These are phyloP conservation scores for Proisotoma minuta DNA, from an alignment of 2,888 invertebrate genomes.

Conservation along the genomic window DNA sequence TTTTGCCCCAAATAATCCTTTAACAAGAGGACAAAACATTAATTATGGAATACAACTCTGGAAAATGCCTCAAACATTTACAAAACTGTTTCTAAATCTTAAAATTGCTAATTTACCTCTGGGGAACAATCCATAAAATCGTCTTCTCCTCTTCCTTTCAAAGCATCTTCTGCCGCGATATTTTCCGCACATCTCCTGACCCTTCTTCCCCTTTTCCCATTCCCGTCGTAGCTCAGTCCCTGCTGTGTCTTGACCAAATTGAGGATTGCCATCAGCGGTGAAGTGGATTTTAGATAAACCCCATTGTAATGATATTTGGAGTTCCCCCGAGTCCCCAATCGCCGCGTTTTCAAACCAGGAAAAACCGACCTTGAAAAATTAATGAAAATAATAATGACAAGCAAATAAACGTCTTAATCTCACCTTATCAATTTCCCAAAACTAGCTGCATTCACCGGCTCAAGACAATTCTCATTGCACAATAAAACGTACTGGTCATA, in stretches of 20 bases:
- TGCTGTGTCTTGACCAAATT: constrained; percentile 27
- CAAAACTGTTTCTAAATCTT: background rate
- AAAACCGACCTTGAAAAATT: constrained; percentile 3
- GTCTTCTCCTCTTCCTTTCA: background rate
- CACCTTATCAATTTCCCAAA: constrained; percentile 12
- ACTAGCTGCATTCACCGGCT: constrained; percentile 10
- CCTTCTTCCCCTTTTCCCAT: constrained; percentile 22
- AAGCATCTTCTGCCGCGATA: too few species aligned
- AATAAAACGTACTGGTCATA: constrained; percentile 28
- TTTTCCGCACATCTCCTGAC: constrained; percentile 10
- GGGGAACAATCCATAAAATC: background rate
- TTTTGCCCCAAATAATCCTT: constrained; percentile 25
- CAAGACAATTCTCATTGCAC: constrained; percentile 19
- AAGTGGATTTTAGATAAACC: constrained; percentile 6
- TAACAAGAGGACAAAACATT: too few species aligned
- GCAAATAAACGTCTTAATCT: background rate
- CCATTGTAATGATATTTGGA: constrained; percentile 16
- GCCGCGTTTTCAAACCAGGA: constrained; percentile 9
- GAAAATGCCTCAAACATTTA: background rate
- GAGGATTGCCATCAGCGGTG: constrained; percentile 19
- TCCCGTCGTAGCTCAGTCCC: constrained; percentile 25
- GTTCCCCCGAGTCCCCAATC: constrained; percentile 11
- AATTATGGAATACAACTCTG: background rate
- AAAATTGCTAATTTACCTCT: background rate
- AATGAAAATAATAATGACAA: background rate